phyloP scores from a whole-genome alignment of 2,113 vertebrate species.

The Hemiprocne comata region DNA sequence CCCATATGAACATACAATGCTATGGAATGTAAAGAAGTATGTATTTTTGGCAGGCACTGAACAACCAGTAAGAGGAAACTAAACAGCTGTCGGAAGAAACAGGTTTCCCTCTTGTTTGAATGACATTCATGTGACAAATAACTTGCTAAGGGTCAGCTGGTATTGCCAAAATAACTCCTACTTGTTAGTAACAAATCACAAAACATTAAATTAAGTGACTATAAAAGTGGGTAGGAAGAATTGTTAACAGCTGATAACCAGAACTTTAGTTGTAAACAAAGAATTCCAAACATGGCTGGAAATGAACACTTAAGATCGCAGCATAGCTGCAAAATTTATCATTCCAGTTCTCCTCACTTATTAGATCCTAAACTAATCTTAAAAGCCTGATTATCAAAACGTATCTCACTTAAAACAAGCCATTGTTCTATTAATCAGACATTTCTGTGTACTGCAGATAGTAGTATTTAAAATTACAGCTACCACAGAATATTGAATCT shows the following conservation, averaged over 20 bases:
- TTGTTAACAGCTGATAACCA: not conserved
- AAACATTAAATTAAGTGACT: slow-evolving; percentile 32
- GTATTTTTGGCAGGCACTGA: slow-evolving; percentile 94
- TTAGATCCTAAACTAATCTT: not conserved
- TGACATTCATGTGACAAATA: slow-evolving; percentile 64
- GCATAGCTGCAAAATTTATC: not conserved
- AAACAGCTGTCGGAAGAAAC: slow-evolving; percentile 66
- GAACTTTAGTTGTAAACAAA: not conserved
- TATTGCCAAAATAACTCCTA: slow-evolving; percentile 53
- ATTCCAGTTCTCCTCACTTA: not conserved
- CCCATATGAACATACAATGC: slow-evolving; percentile 99
- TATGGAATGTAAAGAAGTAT: slow-evolving; percentile 99
- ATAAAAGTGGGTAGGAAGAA: not conserved
- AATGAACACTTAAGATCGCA: not conserved
- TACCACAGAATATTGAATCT: not conserved
- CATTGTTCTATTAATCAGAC: not conserved
- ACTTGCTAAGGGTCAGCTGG: slow-evolving; percentile 42
- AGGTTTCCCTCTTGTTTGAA: slow-evolving; percentile 58
- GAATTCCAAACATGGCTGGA: slow-evolving; percentile 1
- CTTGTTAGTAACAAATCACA: slow-evolving; percentile 23
- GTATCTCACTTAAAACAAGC: not conserved
- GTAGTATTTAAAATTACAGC: not conserved
- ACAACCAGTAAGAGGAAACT: slow-evolving; percentile 74
- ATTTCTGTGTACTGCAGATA: not conserved
- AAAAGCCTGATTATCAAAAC: not conserved